Conservation (phyloP, 1,140 invertebrate genomes). For the Phthorimaea operculella region DNA sequence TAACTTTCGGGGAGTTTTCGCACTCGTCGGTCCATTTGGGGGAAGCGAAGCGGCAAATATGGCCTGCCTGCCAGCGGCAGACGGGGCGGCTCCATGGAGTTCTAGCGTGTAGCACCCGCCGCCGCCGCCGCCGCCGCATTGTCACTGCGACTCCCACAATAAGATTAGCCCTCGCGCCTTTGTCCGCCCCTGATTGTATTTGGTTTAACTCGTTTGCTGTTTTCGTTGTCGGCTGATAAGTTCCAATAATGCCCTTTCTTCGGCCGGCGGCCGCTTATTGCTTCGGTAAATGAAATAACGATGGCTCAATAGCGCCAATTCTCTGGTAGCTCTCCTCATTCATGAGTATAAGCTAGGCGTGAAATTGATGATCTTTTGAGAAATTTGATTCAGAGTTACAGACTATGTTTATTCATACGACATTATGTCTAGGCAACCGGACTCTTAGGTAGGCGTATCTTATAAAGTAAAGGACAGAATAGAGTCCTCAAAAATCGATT, state of each 20-base stretch:
- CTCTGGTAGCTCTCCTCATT: background rate
- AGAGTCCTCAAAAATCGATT: too few relatives aligned
- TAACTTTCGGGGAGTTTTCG: constrained; percentile 59
- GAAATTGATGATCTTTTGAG: too few relatives aligned
- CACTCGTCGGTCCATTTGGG: constrained; percentile 35
- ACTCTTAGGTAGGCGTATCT: too few relatives aligned
- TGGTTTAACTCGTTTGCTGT: constrained; percentile 49
- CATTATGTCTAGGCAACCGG: too few relatives aligned
- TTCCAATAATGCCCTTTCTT: background rate
- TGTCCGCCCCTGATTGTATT: constrained; percentile 43
- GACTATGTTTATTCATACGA: too few relatives aligned
- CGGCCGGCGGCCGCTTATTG: background rate
- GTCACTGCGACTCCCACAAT: constrained; percentile 37
- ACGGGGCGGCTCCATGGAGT: constrained; percentile 45
- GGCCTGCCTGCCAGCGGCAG: constrained; percentile 48
- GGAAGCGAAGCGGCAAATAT: constrained; percentile 57
- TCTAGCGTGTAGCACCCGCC: constrained; percentile 7
- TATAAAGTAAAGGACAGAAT: too few relatives aligned
- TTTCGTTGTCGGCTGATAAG: constrained; percentile 9
- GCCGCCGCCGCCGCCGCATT: constrained; percentile 25
- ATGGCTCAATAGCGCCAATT: background rate
- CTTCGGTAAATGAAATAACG: constrained; percentile 1
- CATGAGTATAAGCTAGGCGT: too few relatives aligned
- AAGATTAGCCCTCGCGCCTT: constrained; percentile 53
- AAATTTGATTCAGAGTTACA: too few relatives aligned